Evolutionary conservation across 2,888 invertebrate genomes (phyloP).

Genomic region (Synanthedon tipuliformis): DNA sequence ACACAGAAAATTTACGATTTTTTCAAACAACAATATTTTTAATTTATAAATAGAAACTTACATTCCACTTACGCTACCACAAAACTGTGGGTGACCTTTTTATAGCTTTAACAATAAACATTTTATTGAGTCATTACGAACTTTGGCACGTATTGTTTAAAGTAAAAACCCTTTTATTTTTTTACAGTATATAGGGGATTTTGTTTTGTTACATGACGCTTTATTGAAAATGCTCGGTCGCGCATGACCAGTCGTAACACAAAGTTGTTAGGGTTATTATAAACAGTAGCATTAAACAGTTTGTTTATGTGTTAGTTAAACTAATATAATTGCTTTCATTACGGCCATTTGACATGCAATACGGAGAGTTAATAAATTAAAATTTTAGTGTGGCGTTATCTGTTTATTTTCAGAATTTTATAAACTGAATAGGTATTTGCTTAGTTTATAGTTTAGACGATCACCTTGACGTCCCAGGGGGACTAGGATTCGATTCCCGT

Average conservation of each 20-base stretch:
- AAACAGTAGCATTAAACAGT: slow-evolving; percentile 15
- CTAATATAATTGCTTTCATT: slow-evolving; percentile 13
- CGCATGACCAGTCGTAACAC: slow-evolving; percentile 10
- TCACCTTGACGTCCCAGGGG: no score
- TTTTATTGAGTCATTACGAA: not conserved
- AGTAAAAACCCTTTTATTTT: not conserved
- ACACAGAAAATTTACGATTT: no score
- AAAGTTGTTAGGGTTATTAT: not conserved
- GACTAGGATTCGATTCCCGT: no score
- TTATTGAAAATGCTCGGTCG: slow-evolving; percentile 8
- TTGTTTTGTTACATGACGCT: not conserved
- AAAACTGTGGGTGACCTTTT: no score
- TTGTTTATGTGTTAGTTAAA: slow-evolving; percentile 16
- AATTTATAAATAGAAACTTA: no score
- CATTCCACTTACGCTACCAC: no score
- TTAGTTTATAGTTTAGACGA: no score
- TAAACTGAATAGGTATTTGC: no score
- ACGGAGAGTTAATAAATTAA: slow-evolving; percentile 30
- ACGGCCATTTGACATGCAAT: slow-evolving; percentile 25
- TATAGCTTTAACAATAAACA: no score
- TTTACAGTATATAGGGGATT: not conserved
- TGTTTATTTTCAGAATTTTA: no score
- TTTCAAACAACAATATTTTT: no score
- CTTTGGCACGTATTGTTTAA: not conserved
- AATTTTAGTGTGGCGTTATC: no score